A percentile compares a stretch with the other conserved stretches of the same genome.
Evolutionary conservation across 2,888 invertebrate genomes (phyloP).

Genomic region (Coecobrya sp.): DNA sequence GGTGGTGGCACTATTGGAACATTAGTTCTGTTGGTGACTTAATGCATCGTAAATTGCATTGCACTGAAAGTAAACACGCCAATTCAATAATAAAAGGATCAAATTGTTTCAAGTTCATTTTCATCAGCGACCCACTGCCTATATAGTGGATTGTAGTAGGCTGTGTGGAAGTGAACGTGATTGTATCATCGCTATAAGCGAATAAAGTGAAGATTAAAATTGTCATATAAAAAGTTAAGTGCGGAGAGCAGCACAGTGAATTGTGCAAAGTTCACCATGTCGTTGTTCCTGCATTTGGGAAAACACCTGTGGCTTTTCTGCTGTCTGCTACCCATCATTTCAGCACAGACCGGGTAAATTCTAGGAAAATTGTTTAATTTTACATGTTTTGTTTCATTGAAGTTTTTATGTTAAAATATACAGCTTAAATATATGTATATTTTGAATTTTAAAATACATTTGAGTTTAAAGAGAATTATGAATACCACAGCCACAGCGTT

Average conservation of each 20-base stretch:
- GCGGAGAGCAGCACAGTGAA: constrained; percentile 47
- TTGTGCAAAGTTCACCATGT: constrained; percentile 31
- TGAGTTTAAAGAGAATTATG: too few relatives aligned
- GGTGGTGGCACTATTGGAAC: background rate
- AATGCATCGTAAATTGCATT: background rate
- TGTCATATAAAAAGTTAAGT: background rate
- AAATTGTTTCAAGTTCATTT: constrained; percentile 57
- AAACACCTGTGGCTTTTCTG: constrained; percentile 84
- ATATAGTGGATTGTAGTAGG: background rate
- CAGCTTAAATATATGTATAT: too few relatives aligned
- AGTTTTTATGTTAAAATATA: too few relatives aligned
- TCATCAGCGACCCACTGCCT: constrained; percentile 5
- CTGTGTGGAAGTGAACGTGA: background rate
- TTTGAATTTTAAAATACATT: too few relatives aligned
- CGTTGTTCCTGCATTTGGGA: constrained; percentile 41
- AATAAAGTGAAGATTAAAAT: background rate
- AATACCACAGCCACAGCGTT: too few relatives aligned
- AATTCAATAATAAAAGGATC: constrained; percentile 52
- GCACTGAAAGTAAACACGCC: constrained; percentile 13
- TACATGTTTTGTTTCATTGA: background rate
- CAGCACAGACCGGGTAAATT: constrained; percentile 84
- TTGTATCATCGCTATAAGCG: background rate
- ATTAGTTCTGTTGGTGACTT: background rate
- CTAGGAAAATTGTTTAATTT: background rate
- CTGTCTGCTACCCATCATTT: constrained; percentile 81